These are phyloP conservation scores for Tachysurus vachellii DNA, from an alignment of 2,113 vertebrate species.

Conservation along the genomic window DNA sequence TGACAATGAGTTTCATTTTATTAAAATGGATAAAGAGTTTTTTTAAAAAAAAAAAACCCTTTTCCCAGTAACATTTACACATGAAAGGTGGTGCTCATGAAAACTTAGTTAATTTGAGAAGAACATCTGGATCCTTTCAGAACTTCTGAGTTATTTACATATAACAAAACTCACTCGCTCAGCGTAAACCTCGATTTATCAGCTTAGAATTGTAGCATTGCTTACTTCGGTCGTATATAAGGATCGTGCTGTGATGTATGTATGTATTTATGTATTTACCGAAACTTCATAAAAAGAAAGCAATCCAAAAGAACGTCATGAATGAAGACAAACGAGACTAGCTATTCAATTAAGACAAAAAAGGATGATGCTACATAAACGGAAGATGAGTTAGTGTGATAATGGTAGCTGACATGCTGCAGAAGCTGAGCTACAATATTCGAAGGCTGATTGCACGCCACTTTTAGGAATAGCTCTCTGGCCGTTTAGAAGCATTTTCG, in stretches of 20 bases:
- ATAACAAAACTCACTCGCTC: neutral
- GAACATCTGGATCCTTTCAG: neutral
- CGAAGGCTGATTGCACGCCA: neutral
- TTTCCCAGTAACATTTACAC: neutral
- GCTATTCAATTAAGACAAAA: neutral
- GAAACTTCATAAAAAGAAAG: neutral
- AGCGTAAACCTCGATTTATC: neutral
- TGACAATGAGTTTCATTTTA: too few species aligned
- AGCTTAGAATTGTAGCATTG: neutral
- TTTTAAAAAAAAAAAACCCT: too few species aligned
- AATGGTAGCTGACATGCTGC: neutral
- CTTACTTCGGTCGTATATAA: neutral
- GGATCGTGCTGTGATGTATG: neutral
- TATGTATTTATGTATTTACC: neutral
- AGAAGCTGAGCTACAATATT: neutral
- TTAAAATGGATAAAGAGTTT: too few species aligned
- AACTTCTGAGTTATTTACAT: neutral
- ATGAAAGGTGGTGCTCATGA: neutral
- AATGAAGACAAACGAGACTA: neutral
- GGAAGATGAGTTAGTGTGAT: neutral
- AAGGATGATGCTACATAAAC: neutral
- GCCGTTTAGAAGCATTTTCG: neutral
- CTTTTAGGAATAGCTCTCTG: neutral
- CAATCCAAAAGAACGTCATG: neutral
- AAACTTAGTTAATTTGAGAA: neutral